phyloP scores from a whole-genome alignment of 1,140 invertebrate species.

The Scaptomyza hsui region DNA sequence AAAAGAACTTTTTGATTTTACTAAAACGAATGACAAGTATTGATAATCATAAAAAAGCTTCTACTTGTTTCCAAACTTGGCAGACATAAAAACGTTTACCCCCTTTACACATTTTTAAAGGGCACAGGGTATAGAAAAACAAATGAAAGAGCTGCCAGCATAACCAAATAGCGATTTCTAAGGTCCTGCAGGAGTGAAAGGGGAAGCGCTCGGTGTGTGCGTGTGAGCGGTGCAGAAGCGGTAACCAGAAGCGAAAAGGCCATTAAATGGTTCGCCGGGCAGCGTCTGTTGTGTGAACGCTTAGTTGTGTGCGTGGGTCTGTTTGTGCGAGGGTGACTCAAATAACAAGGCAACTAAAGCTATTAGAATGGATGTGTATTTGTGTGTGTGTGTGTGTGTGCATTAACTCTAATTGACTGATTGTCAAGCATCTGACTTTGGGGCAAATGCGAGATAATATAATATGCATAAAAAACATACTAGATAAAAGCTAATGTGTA shows the following conservation, averaged over 20 bases:
- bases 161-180: slow-evolving; percentile 69
- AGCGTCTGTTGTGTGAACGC: slow-evolving; percentile 39
- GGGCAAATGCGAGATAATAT: slow-evolving; percentile 4
- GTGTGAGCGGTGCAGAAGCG: not conserved
- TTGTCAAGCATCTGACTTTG: slow-evolving; percentile 17
- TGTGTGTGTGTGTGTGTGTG: not conserved
- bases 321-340: slow-evolving; percentile 41
- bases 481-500: slow-evolving; percentile 7
- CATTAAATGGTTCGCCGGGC: slow-evolving; percentile 65
- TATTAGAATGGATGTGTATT: slow-evolving; percentile 19
- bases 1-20: not conserved
- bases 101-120: not conserved
- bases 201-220: slow-evolving; percentile 10
- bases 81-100: not conserved
- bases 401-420: slow-evolving; percentile 34
- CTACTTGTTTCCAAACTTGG: too few species aligned
- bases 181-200: slow-evolving; percentile 12
- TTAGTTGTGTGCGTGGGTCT: slow-evolving; percentile 14
- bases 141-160: slow-evolving; percentile 76
- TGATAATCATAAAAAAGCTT: too few species aligned
- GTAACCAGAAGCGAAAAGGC: slow-evolving; percentile 50
- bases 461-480: slow-evolving; percentile 16
- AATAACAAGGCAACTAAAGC: slow-evolving; percentile 37
- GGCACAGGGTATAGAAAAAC: slow-evolving; percentile 12
- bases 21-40: not conserved